Conservation (phyloP, 2,888 invertebrate genomes). For the Cancer borealis region DNA sequence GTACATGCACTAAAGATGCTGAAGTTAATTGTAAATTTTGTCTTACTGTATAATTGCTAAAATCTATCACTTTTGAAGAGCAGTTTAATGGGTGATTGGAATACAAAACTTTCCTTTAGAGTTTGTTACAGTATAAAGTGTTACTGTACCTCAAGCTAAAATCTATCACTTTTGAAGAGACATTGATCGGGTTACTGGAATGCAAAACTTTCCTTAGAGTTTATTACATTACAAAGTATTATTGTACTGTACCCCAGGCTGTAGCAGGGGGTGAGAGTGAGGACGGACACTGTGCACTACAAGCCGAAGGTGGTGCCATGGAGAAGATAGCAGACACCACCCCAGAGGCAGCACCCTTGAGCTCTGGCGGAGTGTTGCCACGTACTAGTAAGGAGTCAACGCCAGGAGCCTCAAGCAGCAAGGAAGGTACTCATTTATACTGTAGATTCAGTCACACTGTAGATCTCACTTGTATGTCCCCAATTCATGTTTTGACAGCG, state of each 20-base stretch:
- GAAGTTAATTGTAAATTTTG: too few species aligned
- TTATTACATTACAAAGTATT: not conserved
- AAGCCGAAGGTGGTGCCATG: conserved; percentile 56
- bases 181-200: not conserved
- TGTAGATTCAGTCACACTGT: not conserved
- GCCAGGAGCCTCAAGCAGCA: conserved; percentile 76
- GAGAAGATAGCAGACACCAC: conserved; percentile 59
- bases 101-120: not conserved
- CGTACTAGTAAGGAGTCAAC: conserved; percentile 77
- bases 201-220: not conserved
- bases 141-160: conserved; percentile 39
- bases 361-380: conserved; percentile 66
- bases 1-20: too few species aligned
- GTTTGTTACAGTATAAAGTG: not conserved
- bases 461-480: not conserved
- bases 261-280: conserved; percentile 42
- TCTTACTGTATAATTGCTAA: not conserved
- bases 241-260: conserved; percentile 47
- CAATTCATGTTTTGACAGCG: not conserved
- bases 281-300: conserved; percentile 40
- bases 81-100: not conserved
- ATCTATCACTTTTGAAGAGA: not conserved
- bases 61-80: not conserved
- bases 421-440: conserved; percentile 69
- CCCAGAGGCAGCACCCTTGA: conserved; percentile 48